Evolutionary conservation across 2,797 vertebrate genomes (phyloP).

Genomic region (Sarcoramphus papa): DNA sequence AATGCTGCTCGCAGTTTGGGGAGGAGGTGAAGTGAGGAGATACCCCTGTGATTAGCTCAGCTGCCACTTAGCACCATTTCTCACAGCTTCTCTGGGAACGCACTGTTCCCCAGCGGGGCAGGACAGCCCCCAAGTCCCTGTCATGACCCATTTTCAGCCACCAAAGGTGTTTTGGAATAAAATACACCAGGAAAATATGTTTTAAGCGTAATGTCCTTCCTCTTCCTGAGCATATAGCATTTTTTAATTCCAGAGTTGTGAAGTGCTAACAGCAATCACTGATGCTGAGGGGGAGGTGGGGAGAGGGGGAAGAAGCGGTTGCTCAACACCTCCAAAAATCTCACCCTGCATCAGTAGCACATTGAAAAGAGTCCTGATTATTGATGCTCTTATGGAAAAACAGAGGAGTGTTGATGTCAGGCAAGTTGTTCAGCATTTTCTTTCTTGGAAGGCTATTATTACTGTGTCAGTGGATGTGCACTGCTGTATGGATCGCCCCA

Average conservation of each 20-base stretch:
- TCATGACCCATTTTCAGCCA: neutral
- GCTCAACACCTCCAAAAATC: neutral
- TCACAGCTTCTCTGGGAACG: neutral
- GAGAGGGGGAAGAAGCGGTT: neutral
- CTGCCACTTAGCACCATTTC: neutral
- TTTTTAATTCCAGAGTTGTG: neutral
- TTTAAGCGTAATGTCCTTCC: neutral
- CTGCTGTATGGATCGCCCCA: neutral
- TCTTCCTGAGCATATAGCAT: neutral
- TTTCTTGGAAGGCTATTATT: neutral
- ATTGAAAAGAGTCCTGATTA: neutral
- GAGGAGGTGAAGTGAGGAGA: neutral
- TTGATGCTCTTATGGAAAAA: neutral
- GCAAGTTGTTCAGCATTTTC: neutral
- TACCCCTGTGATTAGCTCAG: neutral
- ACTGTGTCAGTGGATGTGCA: neutral
- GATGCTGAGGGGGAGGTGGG: neutral
- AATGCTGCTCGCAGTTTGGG: neutral
- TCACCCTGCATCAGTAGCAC: neutral
- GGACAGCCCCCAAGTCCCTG: neutral
- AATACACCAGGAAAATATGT: neutral
- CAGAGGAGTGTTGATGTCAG: neutral
- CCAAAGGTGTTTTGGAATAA: neutral
- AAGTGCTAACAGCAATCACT: neutral
- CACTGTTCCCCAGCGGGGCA: neutral